Conservation (phyloP, 2,113 vertebrate species). For the Crocuta crocuta region DNA sequence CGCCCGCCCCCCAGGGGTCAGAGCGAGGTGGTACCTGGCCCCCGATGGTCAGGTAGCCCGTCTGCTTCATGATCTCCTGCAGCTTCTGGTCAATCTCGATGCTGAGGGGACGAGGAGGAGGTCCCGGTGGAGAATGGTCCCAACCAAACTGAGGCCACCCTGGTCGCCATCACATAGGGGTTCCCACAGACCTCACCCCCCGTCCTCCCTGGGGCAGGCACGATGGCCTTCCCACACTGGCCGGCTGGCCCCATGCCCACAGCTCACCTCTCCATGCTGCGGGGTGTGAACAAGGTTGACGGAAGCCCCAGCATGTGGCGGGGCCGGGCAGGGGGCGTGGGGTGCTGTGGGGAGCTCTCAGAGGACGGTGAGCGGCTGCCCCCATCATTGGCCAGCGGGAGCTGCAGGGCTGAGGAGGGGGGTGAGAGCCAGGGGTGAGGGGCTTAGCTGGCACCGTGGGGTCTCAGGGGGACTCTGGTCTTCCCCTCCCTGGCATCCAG, state of each 20-base stretch:
- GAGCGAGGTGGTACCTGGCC: constrained; percentile 89
- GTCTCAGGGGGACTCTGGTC: background rate
- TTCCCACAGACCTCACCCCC: background rate
- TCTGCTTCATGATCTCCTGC: constrained; percentile 98
- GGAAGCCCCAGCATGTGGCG: constrained; percentile 93
- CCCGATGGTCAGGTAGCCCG: constrained; percentile 95
- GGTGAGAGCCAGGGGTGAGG: constrained; percentile 54
- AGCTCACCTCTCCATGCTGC: constrained; percentile 94
- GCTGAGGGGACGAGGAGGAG: constrained; percentile 82
- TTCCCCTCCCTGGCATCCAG: background rate
- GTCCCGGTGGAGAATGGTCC: background rate
- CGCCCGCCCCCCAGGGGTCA: background rate
- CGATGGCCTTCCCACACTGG: fast-evolving
- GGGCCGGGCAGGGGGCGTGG: constrained; percentile 89
- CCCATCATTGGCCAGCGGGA: constrained; percentile 94
- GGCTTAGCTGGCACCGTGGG: background rate
- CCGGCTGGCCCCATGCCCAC: fast-evolving
- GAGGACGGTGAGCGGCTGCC: constrained; percentile 93
- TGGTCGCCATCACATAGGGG: background rate
- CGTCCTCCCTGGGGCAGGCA: background rate
- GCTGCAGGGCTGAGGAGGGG: constrained; percentile 89
- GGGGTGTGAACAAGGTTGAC: constrained; percentile 88
- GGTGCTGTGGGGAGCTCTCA: constrained; percentile 94
- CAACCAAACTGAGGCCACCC: background rate
- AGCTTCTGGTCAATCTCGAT: constrained; percentile 97